phyloP scores from a whole-genome alignment of 2,113 vertebrate genomes.

The Dipodomys spectabilis region DNA sequence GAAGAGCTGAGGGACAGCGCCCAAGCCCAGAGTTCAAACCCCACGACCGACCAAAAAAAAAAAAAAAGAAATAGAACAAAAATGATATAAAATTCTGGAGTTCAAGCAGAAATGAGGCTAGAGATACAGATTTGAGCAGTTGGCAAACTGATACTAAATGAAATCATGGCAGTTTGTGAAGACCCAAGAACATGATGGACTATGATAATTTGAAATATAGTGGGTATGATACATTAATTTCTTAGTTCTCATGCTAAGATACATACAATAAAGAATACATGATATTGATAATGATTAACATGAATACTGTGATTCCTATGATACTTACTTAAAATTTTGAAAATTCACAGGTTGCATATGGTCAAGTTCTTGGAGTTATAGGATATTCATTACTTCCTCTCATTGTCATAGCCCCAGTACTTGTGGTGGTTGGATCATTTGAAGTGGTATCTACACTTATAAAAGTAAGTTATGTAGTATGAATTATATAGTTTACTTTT shows the following conservation, averaged over 20 bases:
- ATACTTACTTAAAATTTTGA: slow-evolving; percentile 66
- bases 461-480: slow-evolving; percentile 91
- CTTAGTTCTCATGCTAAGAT: background rate
- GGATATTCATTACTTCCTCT: slow-evolving; percentile 98
- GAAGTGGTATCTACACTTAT: slow-evolving; percentile 95
- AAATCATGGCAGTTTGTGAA: background rate
- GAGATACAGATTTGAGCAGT: background rate
- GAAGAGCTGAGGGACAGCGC: too few species aligned
- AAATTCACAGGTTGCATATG: slow-evolving; percentile 95
- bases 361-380: slow-evolving; percentile 98
- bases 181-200: background rate
- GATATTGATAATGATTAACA: slow-evolving; percentile 44
- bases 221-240: slow-evolving; percentile 3
- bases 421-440: slow-evolving; percentile 95
- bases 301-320: slow-evolving; percentile 55
- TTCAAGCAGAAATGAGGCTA: background rate
- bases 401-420: slow-evolving; percentile 96
- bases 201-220: slow-evolving; percentile 31
- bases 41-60: too few species aligned
- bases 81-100: background rate
- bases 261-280: slow-evolving; percentile 36
- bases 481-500: slow-evolving; percentile 38
- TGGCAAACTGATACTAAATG: slow-evolving; percentile 7
- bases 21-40: too few species aligned
- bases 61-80: background rate